phyloP scores from a whole-genome alignment of 2,888 invertebrate genomes.

The Ectropis crepuscularia region DNA sequence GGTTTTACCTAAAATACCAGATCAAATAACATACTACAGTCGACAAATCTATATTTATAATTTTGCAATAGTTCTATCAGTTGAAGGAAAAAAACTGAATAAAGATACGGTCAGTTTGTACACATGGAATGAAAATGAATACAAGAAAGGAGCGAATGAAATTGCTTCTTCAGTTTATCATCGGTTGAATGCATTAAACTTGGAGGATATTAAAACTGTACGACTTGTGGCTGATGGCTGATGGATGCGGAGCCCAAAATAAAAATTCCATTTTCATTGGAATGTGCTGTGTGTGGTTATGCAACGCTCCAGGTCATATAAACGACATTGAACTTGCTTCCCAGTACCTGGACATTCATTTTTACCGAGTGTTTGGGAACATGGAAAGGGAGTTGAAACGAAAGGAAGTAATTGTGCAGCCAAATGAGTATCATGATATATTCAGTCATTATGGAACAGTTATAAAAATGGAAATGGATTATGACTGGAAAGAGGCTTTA shows the following conservation, averaged over 20 bases:
- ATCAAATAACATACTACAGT: not conserved
- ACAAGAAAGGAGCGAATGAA: not conserved
- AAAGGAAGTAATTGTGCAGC: not conserved
- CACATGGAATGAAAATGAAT: not conserved
- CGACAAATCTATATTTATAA: not conserved
- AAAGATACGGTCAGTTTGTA: not conserved
- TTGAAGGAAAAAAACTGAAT: not conserved
- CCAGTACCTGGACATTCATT: slow-evolving; percentile 1
- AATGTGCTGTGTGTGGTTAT: not conserved
- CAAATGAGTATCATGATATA: not conserved
- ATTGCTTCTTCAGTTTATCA: slow-evolving; percentile 2
- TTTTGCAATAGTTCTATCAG: not conserved
- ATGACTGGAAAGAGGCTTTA: not conserved
- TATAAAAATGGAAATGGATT: not conserved
- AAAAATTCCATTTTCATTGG: not conserved
- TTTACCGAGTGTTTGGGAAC: not conserved
- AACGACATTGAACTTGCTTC: slow-evolving; percentile 34
- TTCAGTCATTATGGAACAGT: not conserved
- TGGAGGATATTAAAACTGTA: not conserved
- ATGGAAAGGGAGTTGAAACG: not conserved
- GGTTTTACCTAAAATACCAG: slow-evolving; percentile 1
- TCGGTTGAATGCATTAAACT: not conserved
- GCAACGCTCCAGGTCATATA: not conserved
- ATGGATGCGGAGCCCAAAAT: slow-evolving; percentile 1
- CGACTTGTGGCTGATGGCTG: not conserved